Percentiles rank a stretch among this genome's conserved stretches.
phyloP scores from a whole-genome alignment of 2,113 vertebrate species.

The Onychorhynchus coronatus region DNA sequence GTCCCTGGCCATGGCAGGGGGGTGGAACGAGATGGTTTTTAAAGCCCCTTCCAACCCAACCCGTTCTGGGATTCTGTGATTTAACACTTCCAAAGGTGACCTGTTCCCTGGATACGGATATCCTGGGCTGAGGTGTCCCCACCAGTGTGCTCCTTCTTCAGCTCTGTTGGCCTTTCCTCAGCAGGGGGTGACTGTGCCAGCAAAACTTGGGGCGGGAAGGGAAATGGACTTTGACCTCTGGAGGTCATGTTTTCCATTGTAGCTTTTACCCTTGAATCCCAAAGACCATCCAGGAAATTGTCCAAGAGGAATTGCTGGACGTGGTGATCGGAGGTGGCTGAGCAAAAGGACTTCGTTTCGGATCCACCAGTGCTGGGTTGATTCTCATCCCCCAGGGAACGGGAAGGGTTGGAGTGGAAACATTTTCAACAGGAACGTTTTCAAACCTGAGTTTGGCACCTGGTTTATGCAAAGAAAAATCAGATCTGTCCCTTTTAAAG shows the following conservation, averaged over 20 bases:
- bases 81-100: not conserved
- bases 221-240: too few species aligned
- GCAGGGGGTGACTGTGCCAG: too few species aligned
- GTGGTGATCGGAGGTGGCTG: too few species aligned
- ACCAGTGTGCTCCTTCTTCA: too few species aligned
- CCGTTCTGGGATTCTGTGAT: not conserved
- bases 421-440: not conserved
- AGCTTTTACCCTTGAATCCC: too few species aligned
- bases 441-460: not conserved
- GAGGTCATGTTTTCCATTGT: too few species aligned
- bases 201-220: too few species aligned
- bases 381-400: not conserved
- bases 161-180: too few species aligned
- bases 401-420: too few species aligned
- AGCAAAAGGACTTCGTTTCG: not conserved
- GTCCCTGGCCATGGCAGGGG: not conserved
- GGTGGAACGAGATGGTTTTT: not conserved
- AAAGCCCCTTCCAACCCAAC: not conserved
- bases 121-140: too few species aligned
- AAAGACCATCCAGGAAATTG: too few species aligned
- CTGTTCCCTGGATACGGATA: rapidly evolving
- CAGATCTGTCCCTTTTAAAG: not conserved
- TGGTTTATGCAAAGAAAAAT: not conserved
- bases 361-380: rapidly evolving
- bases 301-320: too few species aligned